These are phyloP conservation scores for Crenichthys baileyi DNA, from an alignment of 2,797 vertebrate genomes.

Conservation along the genomic window DNA sequence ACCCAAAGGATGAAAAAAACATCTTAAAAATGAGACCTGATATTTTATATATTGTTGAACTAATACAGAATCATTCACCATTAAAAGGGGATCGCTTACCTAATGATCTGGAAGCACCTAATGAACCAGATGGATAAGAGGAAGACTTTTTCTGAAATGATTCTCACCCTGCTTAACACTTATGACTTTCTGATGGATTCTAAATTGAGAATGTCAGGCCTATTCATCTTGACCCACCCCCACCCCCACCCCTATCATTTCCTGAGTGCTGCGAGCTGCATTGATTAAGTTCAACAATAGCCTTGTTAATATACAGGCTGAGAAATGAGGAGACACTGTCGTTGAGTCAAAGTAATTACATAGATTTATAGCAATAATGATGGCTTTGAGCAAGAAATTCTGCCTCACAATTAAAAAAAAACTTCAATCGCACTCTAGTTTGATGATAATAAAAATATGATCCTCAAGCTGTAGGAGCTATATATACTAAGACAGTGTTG, in stretches of 20 bases:
- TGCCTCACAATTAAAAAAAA: slow-evolving; percentile 41
- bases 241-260: slow-evolving; percentile 27
- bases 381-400: slow-evolving; percentile 36
- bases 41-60: background rate
- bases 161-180: slow-evolving; percentile 61
- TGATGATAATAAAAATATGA: slow-evolving; percentile 35
- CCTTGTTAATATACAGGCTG: slow-evolving; percentile 57
- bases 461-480: slow-evolving; percentile 33
- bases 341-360: slow-evolving; percentile 49
- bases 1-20: background rate
- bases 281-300: slow-evolving; percentile 68
- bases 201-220: slow-evolving; percentile 67
- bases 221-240: slow-evolving; percentile 66
- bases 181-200: slow-evolving; percentile 56
- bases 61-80: slow-evolving; percentile 13
- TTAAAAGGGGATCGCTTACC: slow-evolving; percentile 63
- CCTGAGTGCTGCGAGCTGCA: slow-evolving; percentile 54
- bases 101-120: slow-evolving; percentile 73
- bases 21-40: background rate
- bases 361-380: slow-evolving; percentile 38
- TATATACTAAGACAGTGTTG: slow-evolving; percentile 19
- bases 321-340: slow-evolving; percentile 42
- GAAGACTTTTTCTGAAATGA: slow-evolving; percentile 66
- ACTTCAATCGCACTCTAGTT: slow-evolving; percentile 20
- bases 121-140: slow-evolving; percentile 63